Evolutionary conservation across 1,140 invertebrate genomes (phyloP).

Genomic region (Brachionus rotundiformis): DNA sequence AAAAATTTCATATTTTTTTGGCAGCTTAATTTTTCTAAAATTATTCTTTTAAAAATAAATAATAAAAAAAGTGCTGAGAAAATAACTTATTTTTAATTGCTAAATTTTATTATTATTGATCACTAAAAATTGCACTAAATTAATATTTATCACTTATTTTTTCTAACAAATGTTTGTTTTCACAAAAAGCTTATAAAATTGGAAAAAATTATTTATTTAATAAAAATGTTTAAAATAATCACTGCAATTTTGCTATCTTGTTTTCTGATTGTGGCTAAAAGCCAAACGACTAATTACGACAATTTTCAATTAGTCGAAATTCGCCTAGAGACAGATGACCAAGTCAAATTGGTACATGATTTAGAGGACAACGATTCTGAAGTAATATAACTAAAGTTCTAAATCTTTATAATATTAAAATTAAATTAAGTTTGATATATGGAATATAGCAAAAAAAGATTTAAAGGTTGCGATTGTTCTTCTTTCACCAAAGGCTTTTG

Average conservation of each 20-base stretch:
- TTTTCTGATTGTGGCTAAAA: background rate
- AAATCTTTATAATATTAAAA: constrained; percentile 7
- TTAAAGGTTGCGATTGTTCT: constrained; percentile 17
- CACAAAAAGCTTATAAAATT: background rate
- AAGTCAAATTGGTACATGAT: constrained; percentile 15
- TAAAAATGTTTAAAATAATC: background rate
- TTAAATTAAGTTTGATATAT: constrained; percentile 17
- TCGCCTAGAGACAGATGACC: background rate
- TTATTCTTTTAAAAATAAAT: too few relatives aligned
- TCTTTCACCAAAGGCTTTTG: background rate
- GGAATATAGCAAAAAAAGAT: constrained; percentile 10
- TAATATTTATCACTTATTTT: background rate
- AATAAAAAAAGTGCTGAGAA: background rate
- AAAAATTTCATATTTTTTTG: too few relatives aligned
- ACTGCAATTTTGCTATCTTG: background rate
- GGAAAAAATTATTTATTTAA: background rate
- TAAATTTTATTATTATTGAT: background rate
- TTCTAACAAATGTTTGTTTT: background rate
- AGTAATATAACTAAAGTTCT: background rate
- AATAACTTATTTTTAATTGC: background rate
- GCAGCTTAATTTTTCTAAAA: too few relatives aligned
- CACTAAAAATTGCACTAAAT: background rate
- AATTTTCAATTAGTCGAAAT: background rate
- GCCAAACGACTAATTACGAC: background rate
- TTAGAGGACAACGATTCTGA: constrained; percentile 2